Evolutionary conservation across 2,888 invertebrate species (phyloP).

Genomic region (Melipona bicolor): DNA sequence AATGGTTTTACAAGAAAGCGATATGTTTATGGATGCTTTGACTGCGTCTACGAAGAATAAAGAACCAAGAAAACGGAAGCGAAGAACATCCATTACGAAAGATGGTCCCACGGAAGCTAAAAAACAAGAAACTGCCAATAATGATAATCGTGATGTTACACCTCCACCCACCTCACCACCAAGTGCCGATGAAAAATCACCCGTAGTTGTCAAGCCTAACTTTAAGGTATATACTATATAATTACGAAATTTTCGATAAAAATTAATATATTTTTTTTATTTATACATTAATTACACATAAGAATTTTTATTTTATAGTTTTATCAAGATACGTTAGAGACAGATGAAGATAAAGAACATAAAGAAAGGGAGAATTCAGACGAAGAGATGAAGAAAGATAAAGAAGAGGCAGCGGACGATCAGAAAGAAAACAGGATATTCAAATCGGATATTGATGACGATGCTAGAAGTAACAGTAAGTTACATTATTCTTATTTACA

Average conservation of each 20-base stretch:
- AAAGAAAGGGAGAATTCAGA: slow-evolving; percentile 74
- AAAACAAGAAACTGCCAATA: slow-evolving; percentile 84
- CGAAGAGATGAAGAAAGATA: slow-evolving; percentile 69
- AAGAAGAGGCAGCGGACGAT: slow-evolving; percentile 78
- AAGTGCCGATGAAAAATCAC: slow-evolving; percentile 81
- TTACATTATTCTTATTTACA: slow-evolving; percentile 27
- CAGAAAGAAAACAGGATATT: slow-evolving; percentile 69
- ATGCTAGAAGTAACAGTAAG: slow-evolving; percentile 76
- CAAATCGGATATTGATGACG: slow-evolving; percentile 71
- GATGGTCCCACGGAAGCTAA: slow-evolving; percentile 87
- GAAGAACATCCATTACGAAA: slow-evolving; percentile 89
- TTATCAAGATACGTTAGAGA: slow-evolving; percentile 96
- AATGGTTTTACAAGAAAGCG: slow-evolving; percentile 93
- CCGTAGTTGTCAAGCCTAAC: slow-evolving; percentile 83
- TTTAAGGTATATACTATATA: slow-evolving; percentile 83
- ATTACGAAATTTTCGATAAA: not conserved
- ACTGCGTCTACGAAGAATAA: slow-evolving; percentile 90
- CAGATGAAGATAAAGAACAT: slow-evolving; percentile 87
- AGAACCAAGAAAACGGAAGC: slow-evolving; percentile 91
- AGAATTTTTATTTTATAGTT: slow-evolving; percentile 85
- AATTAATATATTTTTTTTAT: not conserved
- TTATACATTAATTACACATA: not conserved
- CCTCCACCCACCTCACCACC: slow-evolving; percentile 83
- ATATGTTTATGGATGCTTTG: slow-evolving; percentile 96
- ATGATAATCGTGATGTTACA: slow-evolving; percentile 82